Base-by-base conservation (phyloP, 2,797 vertebrate species). In the Falco biarmicus region DNA sequence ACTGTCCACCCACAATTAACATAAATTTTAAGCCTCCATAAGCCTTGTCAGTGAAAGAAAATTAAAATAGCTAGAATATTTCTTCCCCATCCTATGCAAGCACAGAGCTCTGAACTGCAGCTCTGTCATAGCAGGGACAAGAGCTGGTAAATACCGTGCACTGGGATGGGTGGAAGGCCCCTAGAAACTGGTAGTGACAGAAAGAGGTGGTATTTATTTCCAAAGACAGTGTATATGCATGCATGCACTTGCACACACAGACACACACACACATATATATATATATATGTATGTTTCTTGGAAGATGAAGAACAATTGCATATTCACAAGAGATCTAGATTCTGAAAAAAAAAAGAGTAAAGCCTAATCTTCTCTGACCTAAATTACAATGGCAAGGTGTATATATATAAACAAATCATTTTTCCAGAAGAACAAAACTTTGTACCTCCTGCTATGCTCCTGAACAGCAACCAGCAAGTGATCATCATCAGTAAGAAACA, bases 211-310 rank as follows among this genome's bases (percentile, higher is more conserved):
- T 3, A n/a, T 66, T 83, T 76, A 4, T 74, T 68, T 68, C 45
- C 70, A 31, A 82, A 84, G 37, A 50, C 15, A n/a, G 9, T 3
- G 2, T 18, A 13, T 12, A 28, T n/a, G 32, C 3, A 31, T 5
- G 6, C 10, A 19, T 15, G n/a, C 2, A 21, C 2, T 32, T 56
- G 5, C 6, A 2, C 7, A 8, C 6, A 15, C 12, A 13, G 14
- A 11, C 9, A 39, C 39, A 39, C 37, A 39, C 39, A 39, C 11
- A 39, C 10, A 17, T 37, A 15, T 5, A 10, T 15, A 3, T 26
- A 37, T 39, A 39, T 39, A 39, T 39, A 39, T 11, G 39, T 39
- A 17, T 3, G 7, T 39, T 25, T 18, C 6, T 29, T 90, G 24
- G 61, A 74, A 81, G 39, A 77, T 10, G 29, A 84, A 4, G 1